A percentile compares a stretch with the other conserved stretches of the same genome.
These are phyloP conservation scores for Cepaea hortensis DNA, from an alignment of 2,888 invertebrate genomes.

Conservation along the genomic window DNA sequence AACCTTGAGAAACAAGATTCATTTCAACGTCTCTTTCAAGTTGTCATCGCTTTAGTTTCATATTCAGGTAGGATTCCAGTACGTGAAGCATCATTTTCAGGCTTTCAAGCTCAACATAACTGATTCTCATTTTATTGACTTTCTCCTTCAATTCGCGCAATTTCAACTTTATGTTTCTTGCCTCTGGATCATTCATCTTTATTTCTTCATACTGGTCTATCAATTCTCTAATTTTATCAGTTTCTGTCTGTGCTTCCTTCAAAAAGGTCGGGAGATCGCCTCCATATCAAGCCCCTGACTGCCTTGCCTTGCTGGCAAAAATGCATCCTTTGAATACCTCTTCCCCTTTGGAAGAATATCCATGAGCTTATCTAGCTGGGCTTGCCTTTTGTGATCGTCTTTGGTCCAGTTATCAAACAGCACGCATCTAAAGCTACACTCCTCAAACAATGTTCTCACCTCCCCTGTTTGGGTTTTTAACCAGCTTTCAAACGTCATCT, in stretches of 20 bases:
- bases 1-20: background rate
- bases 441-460: slow-evolving; percentile 32
- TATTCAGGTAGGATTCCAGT: background rate
- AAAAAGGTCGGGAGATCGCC: background rate
- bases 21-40: background rate
- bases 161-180: background rate
- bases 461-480: background rate
- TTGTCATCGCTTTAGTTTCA: background rate
- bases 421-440: slow-evolving; percentile 31
- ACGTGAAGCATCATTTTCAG: background rate
- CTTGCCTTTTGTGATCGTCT: background rate
- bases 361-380: slow-evolving; percentile 16
- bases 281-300: background rate
- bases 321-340: background rate
- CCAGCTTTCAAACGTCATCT: slow-evolving; percentile 17
- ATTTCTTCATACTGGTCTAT: background rate
- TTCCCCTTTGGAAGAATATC: background rate
- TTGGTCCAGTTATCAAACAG: slow-evolving; percentile 32
- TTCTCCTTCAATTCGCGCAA: background rate
- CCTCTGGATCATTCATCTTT: background rate
- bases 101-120: background rate
- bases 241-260: background rate
- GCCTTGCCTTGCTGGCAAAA: background rate
- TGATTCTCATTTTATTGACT: background rate
- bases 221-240: background rate